Evolutionary conservation across 2,797 vertebrate genomes (phyloP).

Genomic region (Champsocephalus esox): DNA sequence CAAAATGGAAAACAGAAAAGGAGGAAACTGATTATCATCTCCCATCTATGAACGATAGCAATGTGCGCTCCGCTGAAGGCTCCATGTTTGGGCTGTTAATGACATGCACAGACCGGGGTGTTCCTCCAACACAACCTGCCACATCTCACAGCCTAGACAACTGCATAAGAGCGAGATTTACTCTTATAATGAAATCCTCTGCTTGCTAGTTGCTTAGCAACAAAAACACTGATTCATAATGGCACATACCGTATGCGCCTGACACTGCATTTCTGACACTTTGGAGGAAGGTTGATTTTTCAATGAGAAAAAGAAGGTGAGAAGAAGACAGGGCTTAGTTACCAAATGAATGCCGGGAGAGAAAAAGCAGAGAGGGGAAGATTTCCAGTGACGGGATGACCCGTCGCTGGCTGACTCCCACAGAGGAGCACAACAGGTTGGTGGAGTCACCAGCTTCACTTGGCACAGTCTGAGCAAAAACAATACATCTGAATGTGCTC

Average conservation of each 20-base stretch:
- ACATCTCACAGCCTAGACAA: conserved; percentile 75
- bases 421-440: conserved; percentile 75
- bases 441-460: conserved; percentile 58
- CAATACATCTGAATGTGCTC: conserved; percentile 47
- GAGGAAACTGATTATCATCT: conserved; percentile 71
- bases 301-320: conserved; percentile 44
- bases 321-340: conserved; percentile 34
- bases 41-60: conserved; percentile 59
- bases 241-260: conserved; percentile 71
- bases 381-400: conserved; percentile 57
- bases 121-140: conserved; percentile 74
- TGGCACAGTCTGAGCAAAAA: conserved; percentile 42
- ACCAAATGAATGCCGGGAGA: conserved; percentile 51
- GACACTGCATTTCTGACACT: conserved; percentile 80
- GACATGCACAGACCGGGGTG: conserved; percentile 68
- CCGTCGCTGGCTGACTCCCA: conserved; percentile 62
- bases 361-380: conserved; percentile 46
- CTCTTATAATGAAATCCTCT: conserved; percentile 80
- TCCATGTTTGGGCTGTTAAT: conserved; percentile 71
- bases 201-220: conserved; percentile 86
- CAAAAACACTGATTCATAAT: conserved; percentile 80
- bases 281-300: conserved; percentile 63
- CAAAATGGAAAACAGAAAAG: conserved; percentile 43
- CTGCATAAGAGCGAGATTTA: conserved; percentile 78
- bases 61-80: conserved; percentile 43